Base-by-base conservation (phyloP, 2,888 invertebrate species). In the Erannis defoliaria region DNA sequence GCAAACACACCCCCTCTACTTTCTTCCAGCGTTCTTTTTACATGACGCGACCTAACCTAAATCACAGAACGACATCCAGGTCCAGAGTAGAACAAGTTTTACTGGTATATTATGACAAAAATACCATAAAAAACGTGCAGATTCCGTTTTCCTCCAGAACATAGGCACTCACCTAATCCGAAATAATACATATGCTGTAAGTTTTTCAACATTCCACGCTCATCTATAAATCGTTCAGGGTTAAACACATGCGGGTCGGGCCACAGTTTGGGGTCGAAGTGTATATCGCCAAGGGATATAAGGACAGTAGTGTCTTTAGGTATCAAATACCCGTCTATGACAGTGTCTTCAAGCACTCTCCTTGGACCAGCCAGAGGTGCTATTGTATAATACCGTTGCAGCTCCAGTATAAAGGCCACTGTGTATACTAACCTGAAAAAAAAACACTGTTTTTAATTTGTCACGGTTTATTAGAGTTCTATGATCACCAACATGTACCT, bases 191-290 rank as follows among this genome's bases (percentile, higher is more conserved):
- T 92, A 69, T 94, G 87, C 67, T 94, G 94, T 53, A 93, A 90
- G 67, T 89, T 91, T 67, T 89, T 89, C 58, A 94, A 81, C 70
- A 82, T 83, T 18, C 94, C 95, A 18, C 84, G 75, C 10, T 90
- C 86, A 68, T 94, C 90, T 49, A 95, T 87, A 85, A 95, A 95
- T 81, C 96, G 90, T 75, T 95, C 94, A 0, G 95, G 95, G 26
- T 89, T 86, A 76, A 95, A 95, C 62, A 85, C 82, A n/a, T 92
- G 75, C 0, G 95, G 95, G 63, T 94, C 90, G 0, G 88, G 84
- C 95, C 95, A 96, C 10, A 85, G 68, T 62, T 85, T 73, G 46
- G 94, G 93, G 74, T 93, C 93, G 66, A 90, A 90, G 55, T 94
- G 88, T 63, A 94, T 89, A 75, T 94, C 93, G 16, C 93, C 83